A percentile compares a stretch with the other conserved stretches of the same genome.
These are phyloP conservation scores for Campylomormyrus tamandua DNA, from an alignment of 2,113 vertebrate species.

Conservation along the genomic window DNA sequence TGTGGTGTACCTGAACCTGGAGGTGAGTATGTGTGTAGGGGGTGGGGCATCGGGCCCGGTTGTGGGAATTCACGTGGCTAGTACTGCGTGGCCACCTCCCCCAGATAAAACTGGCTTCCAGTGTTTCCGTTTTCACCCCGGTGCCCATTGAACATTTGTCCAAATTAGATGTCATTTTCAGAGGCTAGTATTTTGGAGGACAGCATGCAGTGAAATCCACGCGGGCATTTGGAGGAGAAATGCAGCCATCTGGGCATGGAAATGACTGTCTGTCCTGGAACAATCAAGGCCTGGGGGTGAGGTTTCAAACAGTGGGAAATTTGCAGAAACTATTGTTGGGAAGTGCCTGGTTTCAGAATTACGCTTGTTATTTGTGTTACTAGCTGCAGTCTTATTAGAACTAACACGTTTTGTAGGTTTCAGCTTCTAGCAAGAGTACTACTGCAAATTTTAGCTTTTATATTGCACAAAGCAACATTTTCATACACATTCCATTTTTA, in stretches of 20 bases:
- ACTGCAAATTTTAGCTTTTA: neutral
- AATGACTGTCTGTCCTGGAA: conserved; percentile 13
- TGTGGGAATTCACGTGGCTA: neutral
- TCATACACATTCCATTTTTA: neutral
- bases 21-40: neutral
- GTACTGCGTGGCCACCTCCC: neutral
- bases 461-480: neutral
- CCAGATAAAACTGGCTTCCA: neutral
- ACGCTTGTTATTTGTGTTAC: neutral
- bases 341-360: neutral
- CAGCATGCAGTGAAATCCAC: neutral
- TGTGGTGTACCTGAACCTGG: neutral
- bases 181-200: neutral
- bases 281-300: neutral
- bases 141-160: conserved; percentile 10
- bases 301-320: neutral
- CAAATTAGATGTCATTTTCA: conserved; percentile 9
- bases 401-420: neutral
- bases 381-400: neutral
- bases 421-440: neutral
- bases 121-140: neutral
- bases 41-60: neutral
- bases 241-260: neutral
- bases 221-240: conserved; percentile 13
- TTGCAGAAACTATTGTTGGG: neutral